These are phyloP conservation scores for Thyatira batis DNA, from an alignment of 2,888 invertebrate species.

Conservation along the genomic window DNA sequence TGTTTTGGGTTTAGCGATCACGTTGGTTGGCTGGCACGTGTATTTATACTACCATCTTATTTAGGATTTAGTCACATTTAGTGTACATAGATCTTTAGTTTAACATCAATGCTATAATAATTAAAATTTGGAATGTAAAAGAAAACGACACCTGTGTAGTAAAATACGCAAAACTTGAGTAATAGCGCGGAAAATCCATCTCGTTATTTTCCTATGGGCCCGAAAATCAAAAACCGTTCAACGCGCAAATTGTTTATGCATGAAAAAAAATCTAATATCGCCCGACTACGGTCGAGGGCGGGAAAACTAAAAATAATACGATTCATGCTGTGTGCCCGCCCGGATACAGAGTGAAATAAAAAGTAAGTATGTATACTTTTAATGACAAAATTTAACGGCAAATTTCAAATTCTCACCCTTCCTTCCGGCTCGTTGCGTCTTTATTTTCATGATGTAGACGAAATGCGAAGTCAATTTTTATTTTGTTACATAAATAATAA, in stretches of 20 bases:
- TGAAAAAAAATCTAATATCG: conserved; percentile 1
- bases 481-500: too few species aligned
- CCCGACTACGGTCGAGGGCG: background rate
- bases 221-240: conserved; percentile 1
- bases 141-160: too few species aligned
- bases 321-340: background rate
- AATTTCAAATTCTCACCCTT: background rate
- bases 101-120: too few species aligned
- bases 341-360: background rate
- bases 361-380: background rate
- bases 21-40: background rate
- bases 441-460: too few species aligned
- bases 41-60: too few species aligned
- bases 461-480: too few species aligned
- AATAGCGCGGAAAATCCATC: background rate
- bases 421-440: background rate
- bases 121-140: too few species aligned
- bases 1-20: background rate
- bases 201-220: background rate
- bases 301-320: background rate
- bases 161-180: background rate
- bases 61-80: too few species aligned
- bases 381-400: background rate
- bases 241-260: background rate
- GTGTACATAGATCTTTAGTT: too few species aligned